A percentile compares a stretch with the other conserved stretches of the same genome.
phyloP scores from a whole-genome alignment of 2,888 invertebrate species.

The Odontomyia ornata region DNA sequence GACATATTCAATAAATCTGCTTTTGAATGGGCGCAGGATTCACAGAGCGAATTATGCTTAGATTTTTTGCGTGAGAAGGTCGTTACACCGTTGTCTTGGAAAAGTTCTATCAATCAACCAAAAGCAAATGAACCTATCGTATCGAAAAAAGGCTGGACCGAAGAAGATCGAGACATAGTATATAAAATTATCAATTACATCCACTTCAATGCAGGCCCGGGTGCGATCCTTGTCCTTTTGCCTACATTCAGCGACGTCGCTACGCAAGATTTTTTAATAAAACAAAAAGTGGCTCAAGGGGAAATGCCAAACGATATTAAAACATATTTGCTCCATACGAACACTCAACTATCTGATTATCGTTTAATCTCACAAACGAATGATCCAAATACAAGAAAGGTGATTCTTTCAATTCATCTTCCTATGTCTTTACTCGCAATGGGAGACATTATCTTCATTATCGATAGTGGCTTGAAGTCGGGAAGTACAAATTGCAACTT shows the following conservation, averaged over 20 bases:
- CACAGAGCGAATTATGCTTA: background rate
- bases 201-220: slow-evolving; percentile 69
- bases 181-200: slow-evolving; percentile 68
- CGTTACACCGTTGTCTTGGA: slow-evolving; percentile 58
- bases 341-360: slow-evolving; percentile 86
- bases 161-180: slow-evolving; percentile 77
- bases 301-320: slow-evolving; percentile 64
- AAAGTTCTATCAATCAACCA: background rate
- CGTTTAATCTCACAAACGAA: slow-evolving; percentile 76
- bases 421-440: slow-evolving; percentile 93
- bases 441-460: slow-evolving; percentile 88
- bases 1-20: slow-evolving; percentile 50
- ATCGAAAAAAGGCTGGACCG: slow-evolving; percentile 47
- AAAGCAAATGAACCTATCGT: background rate
- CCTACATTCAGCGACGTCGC: slow-evolving; percentile 93
- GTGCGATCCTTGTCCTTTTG: slow-evolving; percentile 85
- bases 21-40: slow-evolving; percentile 6
- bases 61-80: background rate
- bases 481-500: background rate
- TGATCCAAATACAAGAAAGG: slow-evolving; percentile 75
- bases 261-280: slow-evolving; percentile 72
- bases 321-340: slow-evolving; percentile 83
- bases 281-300: slow-evolving; percentile 64
- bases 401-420: slow-evolving; percentile 90
- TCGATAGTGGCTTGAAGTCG: slow-evolving; percentile 76